Conservation (phyloP, 2,888 invertebrate genomes). For the Drosophila robusta region DNA sequence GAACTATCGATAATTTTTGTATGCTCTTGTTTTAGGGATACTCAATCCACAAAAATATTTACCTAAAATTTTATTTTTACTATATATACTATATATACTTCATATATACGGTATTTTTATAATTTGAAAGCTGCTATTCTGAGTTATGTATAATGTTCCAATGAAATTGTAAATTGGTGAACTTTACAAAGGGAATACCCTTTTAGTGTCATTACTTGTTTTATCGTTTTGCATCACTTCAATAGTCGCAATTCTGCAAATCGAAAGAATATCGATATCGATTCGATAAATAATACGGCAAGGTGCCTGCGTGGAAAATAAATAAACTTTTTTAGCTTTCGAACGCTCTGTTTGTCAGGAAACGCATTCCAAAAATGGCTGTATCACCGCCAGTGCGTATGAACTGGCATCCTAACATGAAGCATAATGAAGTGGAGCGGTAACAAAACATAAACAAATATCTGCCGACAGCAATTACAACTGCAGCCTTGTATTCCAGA, state of each 20-base stretch:
- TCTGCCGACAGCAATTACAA: slow-evolving; percentile 13
- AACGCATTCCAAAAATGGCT: slow-evolving; percentile 83
- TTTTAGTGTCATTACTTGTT: background rate
- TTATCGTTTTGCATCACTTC: slow-evolving; percentile 1
- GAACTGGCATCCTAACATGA: slow-evolving; percentile 91
- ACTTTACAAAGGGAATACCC: background rate
- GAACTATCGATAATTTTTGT: slow-evolving; percentile 12
- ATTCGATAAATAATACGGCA: slow-evolving; percentile 29
- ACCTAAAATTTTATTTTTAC: too few species aligned
- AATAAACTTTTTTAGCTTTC: slow-evolving; percentile 35
- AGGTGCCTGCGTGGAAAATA: slow-evolving; percentile 74
- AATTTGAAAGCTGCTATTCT: too few species aligned
- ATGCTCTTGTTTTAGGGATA: too few species aligned
- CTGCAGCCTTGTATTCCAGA: slow-evolving; percentile 82
- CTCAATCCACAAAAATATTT: too few species aligned
- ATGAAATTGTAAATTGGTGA: background rate
- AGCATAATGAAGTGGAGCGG: slow-evolving; percentile 92
- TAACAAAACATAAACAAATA: slow-evolving; percentile 71
- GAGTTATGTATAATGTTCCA: background rate
- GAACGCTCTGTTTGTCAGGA: slow-evolving; percentile 15
- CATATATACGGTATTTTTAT: too few species aligned
- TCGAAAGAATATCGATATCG: slow-evolving; percentile 11
- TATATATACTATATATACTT: too few species aligned
- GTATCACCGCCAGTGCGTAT: slow-evolving; percentile 86
- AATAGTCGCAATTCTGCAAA: slow-evolving; percentile 1